phyloP scores from a whole-genome alignment of 2,113 vertebrate genomes.

The Ochotona princeps region DNA sequence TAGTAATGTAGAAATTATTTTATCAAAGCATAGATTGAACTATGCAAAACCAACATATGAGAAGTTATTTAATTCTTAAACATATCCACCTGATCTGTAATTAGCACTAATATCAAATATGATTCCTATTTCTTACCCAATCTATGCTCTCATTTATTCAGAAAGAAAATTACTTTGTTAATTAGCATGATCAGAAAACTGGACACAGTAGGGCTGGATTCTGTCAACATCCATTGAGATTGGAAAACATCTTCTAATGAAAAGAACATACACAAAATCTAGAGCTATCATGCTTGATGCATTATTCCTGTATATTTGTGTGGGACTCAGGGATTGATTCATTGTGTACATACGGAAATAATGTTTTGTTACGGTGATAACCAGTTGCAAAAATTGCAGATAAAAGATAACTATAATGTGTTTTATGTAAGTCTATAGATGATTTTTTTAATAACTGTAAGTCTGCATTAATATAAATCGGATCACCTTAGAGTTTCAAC shows the following conservation, averaged over 20 bases:
- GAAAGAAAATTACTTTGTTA: background rate
- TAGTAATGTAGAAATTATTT: background rate
- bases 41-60: background rate
- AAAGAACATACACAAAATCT: background rate
- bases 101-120: background rate
- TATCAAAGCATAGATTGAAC: background rate
- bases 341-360: background rate
- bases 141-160: background rate
- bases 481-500: background rate
- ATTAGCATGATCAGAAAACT: background rate
- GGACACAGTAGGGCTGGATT: background rate
- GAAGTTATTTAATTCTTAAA: background rate
- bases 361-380: background rate
- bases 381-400: background rate
- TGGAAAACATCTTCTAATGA: background rate
- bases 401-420: background rate
- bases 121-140: background rate
- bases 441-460: slow-evolving; percentile 22
- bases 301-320: background rate
- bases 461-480: background rate
- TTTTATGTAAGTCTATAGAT: background rate
- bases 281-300: background rate
- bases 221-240: background rate
- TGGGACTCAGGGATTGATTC: background rate
- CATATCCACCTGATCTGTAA: background rate